These are phyloP conservation scores for Platorchestia sp. DNA, from an alignment of 1,140 invertebrate genomes.

Conservation along the genomic window DNA sequence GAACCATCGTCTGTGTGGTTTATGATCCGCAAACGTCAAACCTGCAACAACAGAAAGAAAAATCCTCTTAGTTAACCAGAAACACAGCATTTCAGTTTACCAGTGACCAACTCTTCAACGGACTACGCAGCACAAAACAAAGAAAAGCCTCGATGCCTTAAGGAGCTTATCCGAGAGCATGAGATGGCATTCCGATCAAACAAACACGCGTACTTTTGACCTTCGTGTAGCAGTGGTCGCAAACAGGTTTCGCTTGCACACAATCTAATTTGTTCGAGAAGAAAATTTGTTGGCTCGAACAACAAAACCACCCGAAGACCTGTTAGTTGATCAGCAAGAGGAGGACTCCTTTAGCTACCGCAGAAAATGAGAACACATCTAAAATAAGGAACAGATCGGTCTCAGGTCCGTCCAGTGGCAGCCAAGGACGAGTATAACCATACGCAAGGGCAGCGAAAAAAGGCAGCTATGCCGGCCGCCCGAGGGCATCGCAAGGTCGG, in stretches of 20 bases:
- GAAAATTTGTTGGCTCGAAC: background rate
- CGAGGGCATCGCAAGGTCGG: slow-evolving; percentile 27
- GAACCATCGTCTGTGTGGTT: background rate
- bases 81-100: background rate
- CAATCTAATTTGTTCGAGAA: background rate
- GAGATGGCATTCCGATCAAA: background rate
- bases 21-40: background rate
- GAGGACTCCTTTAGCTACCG: background rate
- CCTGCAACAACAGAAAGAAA: slow-evolving; percentile 20
- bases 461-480: background rate
- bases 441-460: slow-evolving; percentile 46
- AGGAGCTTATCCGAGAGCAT: background rate
- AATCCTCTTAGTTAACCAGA: background rate
- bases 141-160: background rate
- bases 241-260: background rate
- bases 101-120: background rate
- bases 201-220: background rate
- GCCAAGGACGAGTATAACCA: slow-evolving; percentile 33
- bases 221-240: background rate
- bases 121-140: background rate
- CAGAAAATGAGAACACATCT: slow-evolving; percentile 44
- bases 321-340: background rate
- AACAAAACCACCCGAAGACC: background rate
- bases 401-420: slow-evolving; percentile 37
- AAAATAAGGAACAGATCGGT: slow-evolving; percentile 32